These are phyloP conservation scores for Drosophila fuyamai DNA, from an alignment of 1,140 invertebrate species.

Conservation along the genomic window DNA sequence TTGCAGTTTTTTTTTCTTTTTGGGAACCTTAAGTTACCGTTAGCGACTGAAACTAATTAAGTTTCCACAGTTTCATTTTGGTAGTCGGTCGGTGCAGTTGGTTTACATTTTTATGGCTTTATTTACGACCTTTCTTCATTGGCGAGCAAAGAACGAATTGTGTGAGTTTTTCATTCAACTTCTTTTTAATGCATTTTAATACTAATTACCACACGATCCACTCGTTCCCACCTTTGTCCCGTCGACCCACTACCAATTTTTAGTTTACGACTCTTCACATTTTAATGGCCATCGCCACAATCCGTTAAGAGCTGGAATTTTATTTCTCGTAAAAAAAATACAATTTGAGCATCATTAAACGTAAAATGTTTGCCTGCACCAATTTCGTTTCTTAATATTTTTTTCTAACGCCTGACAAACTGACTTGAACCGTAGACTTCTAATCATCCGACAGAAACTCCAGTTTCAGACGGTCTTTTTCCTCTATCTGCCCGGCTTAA, in stretches of 20 bases:
- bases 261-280: conserved; percentile 77
- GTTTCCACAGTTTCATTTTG: conserved; percentile 72
- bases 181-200: conserved; percentile 81
- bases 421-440: conserved; percentile 7
- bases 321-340: conserved; percentile 62
- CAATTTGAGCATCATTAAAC: conserved; percentile 76
- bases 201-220: conserved; percentile 78
- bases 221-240: conserved; percentile 55
- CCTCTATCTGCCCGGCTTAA: conserved; percentile 23
- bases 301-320: conserved; percentile 59
- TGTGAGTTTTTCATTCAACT: conserved; percentile 70
- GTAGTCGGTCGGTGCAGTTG: conserved; percentile 53
- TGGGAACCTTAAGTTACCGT: conserved; percentile 16
- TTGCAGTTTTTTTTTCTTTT: conserved; percentile 42
- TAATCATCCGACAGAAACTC: conserved; percentile 21
- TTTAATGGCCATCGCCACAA: conserved; percentile 67
- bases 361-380: conserved; percentile 57
- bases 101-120: conserved; percentile 79
- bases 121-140: conserved; percentile 68
- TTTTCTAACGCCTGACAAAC: conserved; percentile 66
- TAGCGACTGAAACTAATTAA: conserved; percentile 74
- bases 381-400: conserved; percentile 71
- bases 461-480: conserved; percentile 2
- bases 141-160: conserved; percentile 50
- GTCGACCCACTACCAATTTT: conserved; percentile 74